Evolutionary conservation across 2,888 invertebrate species (phyloP).

Genomic region (Opisthograptis luteolata): DNA sequence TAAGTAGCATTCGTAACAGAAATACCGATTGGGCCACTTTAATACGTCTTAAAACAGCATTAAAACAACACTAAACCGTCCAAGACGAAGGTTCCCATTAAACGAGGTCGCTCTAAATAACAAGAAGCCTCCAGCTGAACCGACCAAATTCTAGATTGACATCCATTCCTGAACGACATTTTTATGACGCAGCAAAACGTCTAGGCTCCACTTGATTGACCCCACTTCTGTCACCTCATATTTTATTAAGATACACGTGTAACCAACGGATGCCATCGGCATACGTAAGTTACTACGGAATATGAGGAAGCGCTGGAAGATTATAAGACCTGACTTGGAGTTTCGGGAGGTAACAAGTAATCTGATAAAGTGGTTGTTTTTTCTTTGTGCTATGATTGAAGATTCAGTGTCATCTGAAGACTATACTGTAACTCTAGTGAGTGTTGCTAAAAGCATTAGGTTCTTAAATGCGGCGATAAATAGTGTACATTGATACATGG

Average conservation of each 20-base stretch:
- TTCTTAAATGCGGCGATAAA: no score
- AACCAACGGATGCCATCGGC: conserved; percentile 24
- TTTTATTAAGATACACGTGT: conserved; percentile 36
- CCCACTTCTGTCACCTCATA: conserved; percentile 34
- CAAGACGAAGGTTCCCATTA: conserved; percentile 1
- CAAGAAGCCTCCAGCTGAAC: conserved; percentile 9
- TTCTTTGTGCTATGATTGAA: no score
- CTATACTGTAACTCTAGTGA: no score
- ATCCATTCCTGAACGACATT: conserved; percentile 15
- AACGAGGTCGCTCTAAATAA: conserved; percentile 18
- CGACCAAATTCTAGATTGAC: conserved; percentile 7
- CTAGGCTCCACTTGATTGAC: conserved; percentile 28
- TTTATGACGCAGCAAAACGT: conserved; percentile 30
- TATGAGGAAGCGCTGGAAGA: conserved; percentile 15
- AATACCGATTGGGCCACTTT: no score
- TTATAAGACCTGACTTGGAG: conserved; percentile 7
- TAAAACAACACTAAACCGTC: not conserved
- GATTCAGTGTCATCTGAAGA: no score
- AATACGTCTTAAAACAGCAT: no score
- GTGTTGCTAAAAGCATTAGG: no score
- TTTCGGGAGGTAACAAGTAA: conserved; percentile 4
- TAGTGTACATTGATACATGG: no score
- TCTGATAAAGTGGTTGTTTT: conserved; percentile 14
- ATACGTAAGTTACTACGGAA: conserved; percentile 15
- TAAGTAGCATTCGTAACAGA: no score